A percentile compares a stretch with the other conserved stretches of the same genome.
These are phyloP conservation scores for Caenorhabditis sp. DNA, from an alignment of 2,888 invertebrate species.

Conservation along the genomic window DNA sequence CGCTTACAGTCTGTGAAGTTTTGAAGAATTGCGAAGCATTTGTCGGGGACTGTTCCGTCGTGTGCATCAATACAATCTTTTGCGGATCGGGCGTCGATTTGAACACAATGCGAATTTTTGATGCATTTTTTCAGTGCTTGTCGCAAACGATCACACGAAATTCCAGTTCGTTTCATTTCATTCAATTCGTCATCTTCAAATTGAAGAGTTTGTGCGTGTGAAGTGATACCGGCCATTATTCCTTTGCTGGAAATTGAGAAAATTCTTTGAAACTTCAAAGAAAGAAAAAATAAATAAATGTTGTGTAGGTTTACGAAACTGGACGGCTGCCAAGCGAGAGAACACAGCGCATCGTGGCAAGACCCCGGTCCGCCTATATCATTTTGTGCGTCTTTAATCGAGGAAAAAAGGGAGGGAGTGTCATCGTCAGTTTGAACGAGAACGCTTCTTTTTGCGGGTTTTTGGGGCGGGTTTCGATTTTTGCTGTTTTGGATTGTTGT, in stretches of 20 bases:
- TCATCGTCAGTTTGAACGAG: not conserved
- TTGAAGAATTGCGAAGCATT: constrained; percentile 60
- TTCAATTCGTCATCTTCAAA: constrained; percentile 57
- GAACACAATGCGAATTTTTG: constrained; percentile 65
- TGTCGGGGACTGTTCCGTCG: constrained; percentile 63
- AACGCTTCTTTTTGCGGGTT: not conserved
- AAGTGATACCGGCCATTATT: constrained; percentile 33
- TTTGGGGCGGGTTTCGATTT: not conserved
- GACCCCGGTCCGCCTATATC: constrained; percentile 17
- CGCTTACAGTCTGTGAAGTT: constrained; percentile 67
- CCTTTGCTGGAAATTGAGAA: not conserved
- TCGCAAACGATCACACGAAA: constrained; percentile 64
- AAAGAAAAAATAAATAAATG: constrained; percentile 1
- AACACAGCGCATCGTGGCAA: constrained; percentile 12
- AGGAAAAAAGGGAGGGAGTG: not conserved
- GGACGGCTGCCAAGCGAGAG: constrained; percentile 7
- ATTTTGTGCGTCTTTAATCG: constrained; percentile 29
- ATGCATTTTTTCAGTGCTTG: constrained; percentile 66
- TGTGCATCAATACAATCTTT: constrained; percentile 65
- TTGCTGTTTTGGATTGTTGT: not conserved
- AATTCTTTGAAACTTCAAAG: too few relatives aligned
- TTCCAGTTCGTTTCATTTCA: constrained; percentile 53
- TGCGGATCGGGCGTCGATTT: constrained; percentile 55
- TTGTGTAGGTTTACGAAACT: constrained; percentile 12
- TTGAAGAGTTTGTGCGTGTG: constrained; percentile 29